Percentiles rank a stretch among this genome's conserved stretches.
phyloP scores from a whole-genome alignment of 2,888 invertebrate genomes.

The Panopea generosa region DNA sequence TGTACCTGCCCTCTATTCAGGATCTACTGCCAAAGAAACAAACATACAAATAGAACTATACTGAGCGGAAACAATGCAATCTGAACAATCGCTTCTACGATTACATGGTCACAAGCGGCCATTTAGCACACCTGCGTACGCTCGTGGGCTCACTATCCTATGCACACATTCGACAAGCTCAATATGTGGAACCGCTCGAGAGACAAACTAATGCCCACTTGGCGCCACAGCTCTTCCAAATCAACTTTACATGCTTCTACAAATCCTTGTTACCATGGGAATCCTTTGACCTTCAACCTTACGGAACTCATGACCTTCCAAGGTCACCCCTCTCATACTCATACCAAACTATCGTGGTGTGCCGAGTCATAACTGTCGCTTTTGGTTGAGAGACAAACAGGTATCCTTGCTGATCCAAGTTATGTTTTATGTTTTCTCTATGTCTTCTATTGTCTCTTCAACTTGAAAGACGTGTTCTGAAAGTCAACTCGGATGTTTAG shows the following conservation, averaged over 20 bases:
- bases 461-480: too few relatives aligned
- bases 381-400: constrained; percentile 47
- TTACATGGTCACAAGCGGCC: constrained; percentile 34
- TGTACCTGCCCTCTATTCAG: constrained; percentile 54
- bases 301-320: constrained; percentile 44
- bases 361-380: constrained; percentile 50
- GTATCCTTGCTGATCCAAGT: constrained; percentile 45
- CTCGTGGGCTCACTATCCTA: constrained; percentile 28
- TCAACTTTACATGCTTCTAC: constrained; percentile 31
- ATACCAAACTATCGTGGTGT: constrained; percentile 43
- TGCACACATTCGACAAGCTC: constrained; percentile 26
- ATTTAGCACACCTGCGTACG: constrained; percentile 10
- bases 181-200: background rate
- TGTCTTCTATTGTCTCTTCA: constrained; percentile 9
- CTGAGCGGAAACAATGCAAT: constrained; percentile 18
- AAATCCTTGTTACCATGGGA: constrained; percentile 19
- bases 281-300: constrained; percentile 36
- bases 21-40: constrained; percentile 42
- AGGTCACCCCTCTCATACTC: constrained; percentile 55
- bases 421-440: constrained; percentile 18
- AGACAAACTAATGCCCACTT: too few relatives aligned
- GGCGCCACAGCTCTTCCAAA: too few relatives aligned
- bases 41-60: constrained; percentile 46
- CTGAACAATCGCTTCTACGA: constrained; percentile 16
- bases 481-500: too few relatives aligned